These are phyloP conservation scores for Calcarius lapponicus DNA, from an alignment of 2,797 vertebrate species.

Conservation along the genomic window DNA sequence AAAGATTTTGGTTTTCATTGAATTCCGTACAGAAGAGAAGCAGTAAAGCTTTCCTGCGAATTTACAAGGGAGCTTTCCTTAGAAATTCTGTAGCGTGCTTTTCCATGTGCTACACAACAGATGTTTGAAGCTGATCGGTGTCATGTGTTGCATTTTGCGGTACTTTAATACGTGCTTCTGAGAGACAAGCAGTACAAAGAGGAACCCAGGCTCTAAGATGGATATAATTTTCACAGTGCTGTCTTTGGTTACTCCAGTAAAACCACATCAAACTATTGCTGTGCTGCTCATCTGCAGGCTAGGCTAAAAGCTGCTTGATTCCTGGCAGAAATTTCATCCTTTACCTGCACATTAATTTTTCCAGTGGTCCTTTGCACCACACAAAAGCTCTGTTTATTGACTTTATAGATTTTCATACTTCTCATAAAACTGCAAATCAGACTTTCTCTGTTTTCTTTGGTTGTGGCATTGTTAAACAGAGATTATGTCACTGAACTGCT, in stretches of 20 bases:
- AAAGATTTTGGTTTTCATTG: neutral
- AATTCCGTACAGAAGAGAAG: constrained; percentile 7
- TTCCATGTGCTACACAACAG: constrained; percentile 67
- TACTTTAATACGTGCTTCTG: constrained; percentile 51
- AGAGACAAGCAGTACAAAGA: constrained; percentile 29
- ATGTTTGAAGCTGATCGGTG: constrained; percentile 69
- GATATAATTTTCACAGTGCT: neutral
- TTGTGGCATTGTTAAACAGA: neutral
- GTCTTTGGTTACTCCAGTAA: neutral
- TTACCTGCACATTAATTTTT: neutral
- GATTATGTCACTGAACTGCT: neutral
- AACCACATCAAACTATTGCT: neutral
- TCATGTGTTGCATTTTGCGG: constrained; percentile 50
- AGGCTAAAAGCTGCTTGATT: neutral
- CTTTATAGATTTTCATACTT: neutral
- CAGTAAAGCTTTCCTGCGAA: constrained; percentile 25
- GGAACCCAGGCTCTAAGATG: neutral
- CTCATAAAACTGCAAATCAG: neutral
- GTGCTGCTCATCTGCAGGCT: neutral
- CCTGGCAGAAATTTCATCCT: neutral
- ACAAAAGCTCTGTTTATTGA: neutral
- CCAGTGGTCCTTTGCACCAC: neutral
- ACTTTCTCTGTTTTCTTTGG: neutral
- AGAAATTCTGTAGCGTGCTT: constrained; percentile 59
- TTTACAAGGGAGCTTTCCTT: constrained; percentile 63